Evolutionary conservation across 1,140 invertebrate genomes (phyloP), one percentile per base, ranked within the genome.

Genomic region (Euura saliciscinereae): DNA sequence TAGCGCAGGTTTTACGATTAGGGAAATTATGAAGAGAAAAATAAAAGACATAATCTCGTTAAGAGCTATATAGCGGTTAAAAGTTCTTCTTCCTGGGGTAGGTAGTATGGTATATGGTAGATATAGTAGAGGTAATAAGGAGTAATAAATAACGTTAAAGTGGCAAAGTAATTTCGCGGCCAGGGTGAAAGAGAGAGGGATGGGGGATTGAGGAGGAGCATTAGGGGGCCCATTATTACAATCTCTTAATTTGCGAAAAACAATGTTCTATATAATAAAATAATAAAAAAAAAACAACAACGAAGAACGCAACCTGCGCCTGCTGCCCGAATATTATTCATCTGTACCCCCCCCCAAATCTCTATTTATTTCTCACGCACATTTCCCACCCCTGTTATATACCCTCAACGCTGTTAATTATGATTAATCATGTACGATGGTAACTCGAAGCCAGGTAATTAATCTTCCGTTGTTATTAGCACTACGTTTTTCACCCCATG

Each of bases 171-270:
- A 85, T 86, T 85, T 84, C 78, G 77, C 76, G 65, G 78, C 75
- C 75, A 77, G 76, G 75, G 75, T 76, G 73, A 68, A 74, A 73
- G 73, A 28, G 28, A 28, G 28, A 28, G 28, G 28, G 28, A 28
- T 28, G 28, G 28, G 28, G 28, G 28, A 28, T 71, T 71, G 44
- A 70, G 65, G 68, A 77, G 77, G 76, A 76, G 79, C 79, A 84
- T 85, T 85, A 86, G 86, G 80, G 82, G 28, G 28, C 28, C 83
- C 81, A 84, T 85, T 84, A 85, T 86, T 80, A 80, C 81, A 82
- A 86, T 86, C 83, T 84, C 82, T 85, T 87, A 86, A 86, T 87
- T 86, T 84, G 80, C 80, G 75, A 82, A 80, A 84, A 84, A 84
- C 79, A 82, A 79, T 81, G 79, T 80, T 28, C 1, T 28, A 28